Evolutionary conservation across 2,888 invertebrate genomes (phyloP).

Genomic region (Scaptomyza caliginosa): DNA sequence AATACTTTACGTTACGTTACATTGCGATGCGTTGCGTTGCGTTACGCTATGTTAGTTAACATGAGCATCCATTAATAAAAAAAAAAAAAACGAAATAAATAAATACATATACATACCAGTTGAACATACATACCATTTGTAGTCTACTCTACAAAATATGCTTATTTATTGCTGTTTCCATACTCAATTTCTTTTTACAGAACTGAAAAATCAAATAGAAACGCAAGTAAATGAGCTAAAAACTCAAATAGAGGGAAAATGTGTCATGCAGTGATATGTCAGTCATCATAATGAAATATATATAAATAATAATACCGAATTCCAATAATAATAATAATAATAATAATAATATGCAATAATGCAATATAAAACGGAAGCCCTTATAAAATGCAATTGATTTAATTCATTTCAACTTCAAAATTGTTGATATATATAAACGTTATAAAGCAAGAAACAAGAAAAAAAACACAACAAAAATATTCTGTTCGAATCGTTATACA

Average conservation of each 20-base stretch:
- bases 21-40: constrained; percentile 28
- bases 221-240: constrained; percentile 98
- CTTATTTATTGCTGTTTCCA: constrained; percentile 85
- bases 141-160: constrained; percentile 84
- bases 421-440: constrained; percentile 61
- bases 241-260: constrained; percentile 98
- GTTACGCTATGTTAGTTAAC: constrained; percentile 47
- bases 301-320: constrained; percentile 46
- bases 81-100: constrained; percentile 7
- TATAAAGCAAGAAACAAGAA: constrained; percentile 25
- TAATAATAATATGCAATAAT: constrained; percentile 9
- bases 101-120: constrained; percentile 61
- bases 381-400: constrained; percentile 61
- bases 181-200: constrained; percentile 88
- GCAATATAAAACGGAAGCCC: constrained; percentile 25
- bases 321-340: constrained; percentile 30
- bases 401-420: constrained; percentile 60
- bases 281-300: constrained; percentile 77
- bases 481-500: constrained; percentile 48
- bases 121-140: constrained; percentile 79
- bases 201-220: constrained; percentile 98
- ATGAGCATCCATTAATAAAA: constrained; percentile 45
- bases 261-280: constrained; percentile 95
- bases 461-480: constrained; percentile 36
- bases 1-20: constrained; percentile 25